Evolutionary conservation across 2,888 invertebrate species (phyloP).

Genomic region (Philonicus albiceps): DNA sequence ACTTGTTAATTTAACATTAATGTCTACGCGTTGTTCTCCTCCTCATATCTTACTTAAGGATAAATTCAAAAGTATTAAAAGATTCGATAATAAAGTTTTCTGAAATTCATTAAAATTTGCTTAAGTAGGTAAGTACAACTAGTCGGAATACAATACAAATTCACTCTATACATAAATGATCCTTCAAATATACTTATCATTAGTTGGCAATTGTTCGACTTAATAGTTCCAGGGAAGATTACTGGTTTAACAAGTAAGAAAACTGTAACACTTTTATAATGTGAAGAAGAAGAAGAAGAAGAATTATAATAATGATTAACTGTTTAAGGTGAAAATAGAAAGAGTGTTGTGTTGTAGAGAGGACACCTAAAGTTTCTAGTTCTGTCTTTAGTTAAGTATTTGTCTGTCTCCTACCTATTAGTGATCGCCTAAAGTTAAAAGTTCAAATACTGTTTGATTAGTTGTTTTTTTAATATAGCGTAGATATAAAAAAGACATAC

Average conservation of each 20-base stretch:
- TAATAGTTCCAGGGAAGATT: neutral
- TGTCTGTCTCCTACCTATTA: neutral
- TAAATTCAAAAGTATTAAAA: constrained; percentile 11
- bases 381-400: neutral
- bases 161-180: neutral
- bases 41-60: neutral
- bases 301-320: neutral
- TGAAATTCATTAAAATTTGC: constrained; percentile 16
- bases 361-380: neutral
- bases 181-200: neutral
- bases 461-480: neutral
- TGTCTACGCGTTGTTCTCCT: neutral
- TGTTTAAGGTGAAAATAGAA: neutral
- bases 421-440: neutral
- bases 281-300: neutral
- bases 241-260: neutral
- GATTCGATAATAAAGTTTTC: neutral
- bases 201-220: constrained; percentile 26
- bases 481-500: neutral
- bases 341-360: neutral
- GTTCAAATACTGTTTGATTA: neutral
- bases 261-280: neutral
- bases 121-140: neutral
- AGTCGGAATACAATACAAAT: neutral
- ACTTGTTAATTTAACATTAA: neutral